Evolutionary conservation across 2,797 vertebrate species (phyloP), one percentile per base, ranked within the genome.

Genomic region (Esox lucius): DNA sequence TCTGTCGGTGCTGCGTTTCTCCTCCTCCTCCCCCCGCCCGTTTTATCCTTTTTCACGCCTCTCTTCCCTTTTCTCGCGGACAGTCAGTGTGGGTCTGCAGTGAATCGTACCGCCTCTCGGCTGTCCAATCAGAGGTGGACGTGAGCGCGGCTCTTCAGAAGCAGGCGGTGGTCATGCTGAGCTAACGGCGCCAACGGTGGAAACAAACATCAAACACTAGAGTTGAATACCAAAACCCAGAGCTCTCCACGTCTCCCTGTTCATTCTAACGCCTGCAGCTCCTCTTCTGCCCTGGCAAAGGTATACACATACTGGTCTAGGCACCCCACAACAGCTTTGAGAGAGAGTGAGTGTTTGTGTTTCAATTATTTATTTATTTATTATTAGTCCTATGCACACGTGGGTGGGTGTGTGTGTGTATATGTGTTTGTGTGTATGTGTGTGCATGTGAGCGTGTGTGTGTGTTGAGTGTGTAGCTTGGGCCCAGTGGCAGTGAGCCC

Each of bases 41-140:
- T 48, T 31, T 31, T 31, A 3, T 59, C 48, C 2, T 69, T 7
- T 46, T 22, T 46, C 19, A 16, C n/a, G 12, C 64, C 66, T 61
- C 24, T 28, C 22, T 53, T 59, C 1, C 5, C 19, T 67, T n/a
- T 67, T 66, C 70, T 84, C 72, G 76, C 68, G 51, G 73, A 48
- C 79, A 22, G 75, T 77, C 75, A 66, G 79, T 85, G 77, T 84
- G 80, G 79, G 72, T 74, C 73, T 68, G 70, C 83, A 76, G 74
- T 78, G 81, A 84, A 76, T 83, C 67, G 51, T 68, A 85, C 83
- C 73, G 5, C 78, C 71, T 67, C 72, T 17, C 69, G n/a, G 35
- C 35, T 77, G 84, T 71, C 81, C 87, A 74, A 81, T 85, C 85
- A 80, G 79, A 81, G 85, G 82, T 82, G 75, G 72, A 76, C 31